These are phyloP conservation scores for Platycnemis pennipes DNA, from an alignment of 2,888 invertebrate genomes.

Conservation along the genomic window DNA sequence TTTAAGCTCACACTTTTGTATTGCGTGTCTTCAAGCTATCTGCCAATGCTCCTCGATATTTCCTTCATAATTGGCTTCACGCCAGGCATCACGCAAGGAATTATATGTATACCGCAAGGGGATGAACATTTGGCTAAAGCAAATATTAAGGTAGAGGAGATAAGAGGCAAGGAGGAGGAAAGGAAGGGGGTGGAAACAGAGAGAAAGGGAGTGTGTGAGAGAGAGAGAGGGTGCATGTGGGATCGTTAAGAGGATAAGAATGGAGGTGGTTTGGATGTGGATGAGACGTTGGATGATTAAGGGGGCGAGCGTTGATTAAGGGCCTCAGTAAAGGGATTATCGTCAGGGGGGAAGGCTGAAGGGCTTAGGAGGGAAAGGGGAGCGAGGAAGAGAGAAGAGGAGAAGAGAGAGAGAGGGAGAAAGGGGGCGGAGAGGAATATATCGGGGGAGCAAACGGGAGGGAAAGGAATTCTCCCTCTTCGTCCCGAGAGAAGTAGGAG, in stretches of 20 bases:
- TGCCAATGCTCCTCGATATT: no score
- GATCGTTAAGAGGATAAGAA: conserved; percentile 59
- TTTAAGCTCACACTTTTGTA: no score
- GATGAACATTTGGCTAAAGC: background rate
- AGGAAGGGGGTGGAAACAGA: background rate
- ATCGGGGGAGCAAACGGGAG: background rate
- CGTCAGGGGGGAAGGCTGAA: conserved; percentile 10
- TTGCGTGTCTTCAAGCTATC: no score
- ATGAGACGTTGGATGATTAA: conserved; percentile 53
- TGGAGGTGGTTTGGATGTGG: background rate
- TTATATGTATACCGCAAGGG: no score
- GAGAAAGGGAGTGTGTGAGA: no score
- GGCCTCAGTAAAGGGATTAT: conserved; percentile 66
- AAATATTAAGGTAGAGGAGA: background rate
- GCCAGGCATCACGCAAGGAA: no score
- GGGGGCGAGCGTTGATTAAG: conserved; percentile 66
- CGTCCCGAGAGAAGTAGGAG: background rate
- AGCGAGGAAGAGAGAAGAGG: background rate
- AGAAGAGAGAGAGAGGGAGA: background rate
- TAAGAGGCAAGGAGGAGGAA: background rate
- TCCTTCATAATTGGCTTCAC: no score
- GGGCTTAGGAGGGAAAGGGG: conserved; percentile 21
- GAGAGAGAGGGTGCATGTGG: conserved; percentile 14
- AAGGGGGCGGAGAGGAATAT: background rate
- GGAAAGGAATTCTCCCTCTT: background rate